A percentile compares a stretch with the other conserved stretches of the same genome.
Conservation (phyloP, 2,113 vertebrate species). For the Notarius lentiginosus region DNA sequence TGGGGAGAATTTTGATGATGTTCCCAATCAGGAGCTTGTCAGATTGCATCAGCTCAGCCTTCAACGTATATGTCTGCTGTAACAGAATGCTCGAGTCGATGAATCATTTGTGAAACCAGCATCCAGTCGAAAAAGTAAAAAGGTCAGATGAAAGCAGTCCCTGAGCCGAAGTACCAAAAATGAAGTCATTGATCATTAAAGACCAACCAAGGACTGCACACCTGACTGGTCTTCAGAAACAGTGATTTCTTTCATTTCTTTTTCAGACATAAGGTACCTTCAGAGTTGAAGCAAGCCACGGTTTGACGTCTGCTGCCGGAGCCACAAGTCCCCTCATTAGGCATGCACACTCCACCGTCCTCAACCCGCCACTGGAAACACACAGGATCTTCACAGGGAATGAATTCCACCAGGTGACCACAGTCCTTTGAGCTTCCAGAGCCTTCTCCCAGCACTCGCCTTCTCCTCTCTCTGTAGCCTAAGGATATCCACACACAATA, state of each 20-base stretch:
- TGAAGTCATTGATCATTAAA: background rate
- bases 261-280: constrained; percentile 69
- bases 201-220: background rate
- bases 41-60: constrained; percentile 8
- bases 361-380: constrained; percentile 81
- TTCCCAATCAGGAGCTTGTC: background rate
- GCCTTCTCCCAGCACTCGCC: constrained; percentile 75
- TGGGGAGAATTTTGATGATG: constrained; percentile 10
- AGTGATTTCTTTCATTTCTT: background rate
- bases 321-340: constrained; percentile 79
- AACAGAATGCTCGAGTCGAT: background rate
- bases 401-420: constrained; percentile 82
- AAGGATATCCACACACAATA: constrained; percentile 31
- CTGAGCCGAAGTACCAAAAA: background rate
- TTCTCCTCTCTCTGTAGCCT: constrained; percentile 85
- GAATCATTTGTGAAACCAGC: background rate
- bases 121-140: background rate
- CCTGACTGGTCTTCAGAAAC: background rate
- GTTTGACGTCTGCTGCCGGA: constrained; percentile 74
- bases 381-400: constrained; percentile 84
- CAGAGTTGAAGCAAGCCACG: constrained; percentile 73
- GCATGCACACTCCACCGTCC: constrained; percentile 72
- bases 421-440: constrained; percentile 68
- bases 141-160: background rate
- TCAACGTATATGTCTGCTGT: background rate